phyloP scores from a whole-genome alignment of 2,113 vertebrate species.

The Hepsetus odoe region DNA sequence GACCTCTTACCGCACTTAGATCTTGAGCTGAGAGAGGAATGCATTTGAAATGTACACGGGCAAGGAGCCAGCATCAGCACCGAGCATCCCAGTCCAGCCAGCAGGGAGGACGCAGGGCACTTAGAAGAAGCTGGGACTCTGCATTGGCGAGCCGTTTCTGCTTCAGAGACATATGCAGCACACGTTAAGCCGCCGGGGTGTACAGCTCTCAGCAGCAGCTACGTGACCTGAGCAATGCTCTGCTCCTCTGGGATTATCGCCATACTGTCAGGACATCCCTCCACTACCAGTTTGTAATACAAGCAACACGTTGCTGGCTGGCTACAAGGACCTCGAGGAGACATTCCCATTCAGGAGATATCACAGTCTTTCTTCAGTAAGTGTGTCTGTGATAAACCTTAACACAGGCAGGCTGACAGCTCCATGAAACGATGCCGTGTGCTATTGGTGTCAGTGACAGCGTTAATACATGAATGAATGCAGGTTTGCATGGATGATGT shows the following conservation, averaged over 20 bases:
- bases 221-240: neutral
- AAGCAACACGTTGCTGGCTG: conserved; percentile 75
- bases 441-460: neutral
- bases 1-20: neutral
- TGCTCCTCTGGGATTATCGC: neutral
- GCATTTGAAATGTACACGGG: neutral
- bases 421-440: neutral
- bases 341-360: conserved; percentile 66
- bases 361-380: conserved; percentile 65
- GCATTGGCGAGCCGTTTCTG: conserved; percentile 4
- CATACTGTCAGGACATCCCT: neutral
- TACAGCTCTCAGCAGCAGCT: neutral
- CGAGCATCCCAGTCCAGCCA: conserved; percentile 14
- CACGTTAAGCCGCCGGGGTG: neutral
- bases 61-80: neutral
- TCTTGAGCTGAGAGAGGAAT: neutral
- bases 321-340: conserved; percentile 58
- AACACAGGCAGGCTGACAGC: neutral
- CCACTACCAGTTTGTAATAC: conserved; percentile 15
- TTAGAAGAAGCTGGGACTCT: conserved; percentile 3
- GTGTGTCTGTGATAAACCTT: conserved; percentile 36
- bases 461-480: neutral
- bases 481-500: neutral
- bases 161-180: neutral
- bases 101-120: conserved; percentile 17